Evolutionary conservation across 2,113 vertebrate genomes (phyloP), one percentile per base, ranked within the genome.

Genomic region (Scortum barcoo): DNA sequence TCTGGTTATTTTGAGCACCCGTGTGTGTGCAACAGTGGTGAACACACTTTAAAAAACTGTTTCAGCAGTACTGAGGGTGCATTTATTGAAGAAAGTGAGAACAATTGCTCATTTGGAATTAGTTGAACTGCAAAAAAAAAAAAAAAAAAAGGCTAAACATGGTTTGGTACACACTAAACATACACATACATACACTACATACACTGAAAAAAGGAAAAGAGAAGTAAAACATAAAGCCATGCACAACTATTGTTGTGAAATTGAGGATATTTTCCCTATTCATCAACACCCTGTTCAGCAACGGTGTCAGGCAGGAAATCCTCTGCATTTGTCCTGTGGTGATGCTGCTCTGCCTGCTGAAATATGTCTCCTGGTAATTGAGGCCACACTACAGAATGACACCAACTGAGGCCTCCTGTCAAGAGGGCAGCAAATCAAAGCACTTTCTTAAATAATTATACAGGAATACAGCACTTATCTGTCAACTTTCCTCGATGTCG

Each of bases 1-100:
- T 68, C 53, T 61, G 51, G 80, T 86, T 84, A 80, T 86, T 81
- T 80, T 67, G 11, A 38, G 61, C 51, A 54, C 74, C 68, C 19
- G 16, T 71, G 30, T 63, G 20, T 66, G 24, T 28, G 40, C 28
- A 68, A 19, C 36, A 38, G 58, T 6, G 26, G 56, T 22, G 19
- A 56, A 80, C n/a, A n/a, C n/a, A n/a, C n/a, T n/a, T n/a, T n/a
- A n/a, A n/a, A n/a, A n/a, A n/a, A n/a, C n/a, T n/a, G n/a, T n/a
- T n/a, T n/a, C n/a, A 65, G 30, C 48, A 17, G 7, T 6, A 46
- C 20, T 12, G 30, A 14, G 17, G 56, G 14, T 20, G 22, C 19
- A 75, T 69, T 68, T 70, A 42, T 70, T 76, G 60, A 76, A 70
- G 60, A 22, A 2, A 19, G 19, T 10, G 28, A 40, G 20, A 71